A percentile compares a stretch with the other conserved stretches of the same genome.
Conservation (phyloP, 2,113 vertebrate genomes). For the Tringa solitaria region DNA sequence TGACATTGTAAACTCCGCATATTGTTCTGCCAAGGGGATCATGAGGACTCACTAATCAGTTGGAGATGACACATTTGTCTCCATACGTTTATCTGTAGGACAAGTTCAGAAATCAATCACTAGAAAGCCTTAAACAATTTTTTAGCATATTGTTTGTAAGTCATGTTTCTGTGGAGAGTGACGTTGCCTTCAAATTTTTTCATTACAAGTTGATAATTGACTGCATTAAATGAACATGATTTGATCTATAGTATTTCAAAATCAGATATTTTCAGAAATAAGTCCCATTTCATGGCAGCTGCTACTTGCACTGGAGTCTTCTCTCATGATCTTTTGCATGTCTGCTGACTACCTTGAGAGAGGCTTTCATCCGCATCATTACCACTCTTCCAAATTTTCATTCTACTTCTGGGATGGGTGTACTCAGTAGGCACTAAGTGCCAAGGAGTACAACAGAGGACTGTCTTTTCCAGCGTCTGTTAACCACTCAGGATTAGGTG, state of each 20-base stretch:
- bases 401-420: not conserved
- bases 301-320: not conserved
- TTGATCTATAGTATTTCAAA: not conserved
- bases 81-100: not conserved
- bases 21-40: accelerated
- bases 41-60: not conserved
- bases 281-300: not conserved
- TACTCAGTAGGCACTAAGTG: not conserved
- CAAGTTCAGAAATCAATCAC: not conserved
- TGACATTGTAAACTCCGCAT: not conserved
- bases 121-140: not conserved
- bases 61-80: not conserved
- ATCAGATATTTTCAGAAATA: not conserved
- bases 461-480: not conserved
- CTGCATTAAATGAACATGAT: not conserved
- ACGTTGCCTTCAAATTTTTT: not conserved
- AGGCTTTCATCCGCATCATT: not conserved
- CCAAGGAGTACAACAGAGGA: not conserved
- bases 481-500: not conserved
- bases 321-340: not conserved
- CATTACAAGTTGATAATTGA: not conserved
- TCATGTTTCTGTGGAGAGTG: accelerated
- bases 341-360: not conserved
- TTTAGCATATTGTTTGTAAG: not conserved
- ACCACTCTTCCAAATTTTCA: not conserved